These are phyloP conservation scores for Brachypalpus laphriformis DNA, from an alignment of 2,888 invertebrate species.

Conservation along the genomic window DNA sequence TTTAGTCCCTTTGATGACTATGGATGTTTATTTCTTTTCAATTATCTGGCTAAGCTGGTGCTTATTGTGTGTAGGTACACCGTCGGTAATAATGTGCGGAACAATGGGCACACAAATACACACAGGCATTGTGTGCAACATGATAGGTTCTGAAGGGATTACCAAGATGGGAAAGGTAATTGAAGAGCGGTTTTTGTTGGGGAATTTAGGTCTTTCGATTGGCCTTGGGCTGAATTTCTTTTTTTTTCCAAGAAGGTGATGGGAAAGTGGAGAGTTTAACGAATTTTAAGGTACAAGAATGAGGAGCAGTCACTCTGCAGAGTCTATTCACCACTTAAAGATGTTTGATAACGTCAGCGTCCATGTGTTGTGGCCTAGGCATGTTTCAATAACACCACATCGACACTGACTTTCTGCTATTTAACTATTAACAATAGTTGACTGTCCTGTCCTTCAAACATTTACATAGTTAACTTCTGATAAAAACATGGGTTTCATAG, in stretches of 20 bases:
- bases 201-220: constrained; percentile 22
- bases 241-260: neutral
- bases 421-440: no score
- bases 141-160: constrained; percentile 21
- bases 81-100: constrained; percentile 18
- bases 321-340: no score
- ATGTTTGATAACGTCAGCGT: no score
- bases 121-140: neutral
- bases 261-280: neutral
- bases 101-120: constrained; percentile 6
- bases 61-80: constrained; percentile 26
- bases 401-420: no score
- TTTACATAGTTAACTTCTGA: no score
- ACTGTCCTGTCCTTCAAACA: no score
- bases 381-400: no score
- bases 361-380: no score
- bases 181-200: constrained; percentile 19
- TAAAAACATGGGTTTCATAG: no score
- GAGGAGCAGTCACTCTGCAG: no score
- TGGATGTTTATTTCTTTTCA: constrained; percentile 52
- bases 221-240: constrained; percentile 34
- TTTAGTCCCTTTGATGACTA: constrained; percentile 31
- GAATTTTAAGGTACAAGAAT: neutral
- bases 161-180: constrained; percentile 12
- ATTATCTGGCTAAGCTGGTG: constrained; percentile 55